These are phyloP conservation scores for Apodemia hepburni DNA, from an alignment of 2,888 invertebrate species.

Conservation along the genomic window DNA sequence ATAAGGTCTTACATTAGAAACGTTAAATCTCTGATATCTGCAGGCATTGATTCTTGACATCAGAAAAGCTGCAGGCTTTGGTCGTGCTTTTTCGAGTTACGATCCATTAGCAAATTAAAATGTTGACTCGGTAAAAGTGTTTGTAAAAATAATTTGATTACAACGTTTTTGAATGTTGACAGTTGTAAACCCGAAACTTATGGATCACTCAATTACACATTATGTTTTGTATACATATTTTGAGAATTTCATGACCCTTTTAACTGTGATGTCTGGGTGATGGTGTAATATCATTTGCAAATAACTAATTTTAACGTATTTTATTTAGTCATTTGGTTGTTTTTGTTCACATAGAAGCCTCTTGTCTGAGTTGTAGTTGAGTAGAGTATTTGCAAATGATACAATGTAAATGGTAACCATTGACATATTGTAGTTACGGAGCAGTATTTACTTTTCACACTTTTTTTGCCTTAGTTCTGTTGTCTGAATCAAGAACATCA, in stretches of 20 bases:
- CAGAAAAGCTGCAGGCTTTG: too few species aligned
- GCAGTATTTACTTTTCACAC: constrained; percentile 74
- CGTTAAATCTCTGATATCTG: too few species aligned
- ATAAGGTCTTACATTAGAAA: too few species aligned
- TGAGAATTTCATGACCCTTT: constrained; percentile 32
- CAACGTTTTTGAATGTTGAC: too few species aligned
- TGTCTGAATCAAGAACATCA: constrained; percentile 40
- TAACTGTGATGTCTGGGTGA: constrained; percentile 63
- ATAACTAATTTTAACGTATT: constrained; percentile 33
- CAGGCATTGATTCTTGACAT: too few species aligned
- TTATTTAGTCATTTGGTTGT: constrained; percentile 19
- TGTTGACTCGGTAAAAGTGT: too few species aligned
- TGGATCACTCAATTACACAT: too few species aligned
- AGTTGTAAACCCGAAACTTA: too few species aligned
- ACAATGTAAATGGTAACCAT: constrained; percentile 51
- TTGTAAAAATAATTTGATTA: too few species aligned
- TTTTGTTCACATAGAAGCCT: constrained; percentile 2
- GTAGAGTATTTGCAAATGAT: constrained; percentile 58
- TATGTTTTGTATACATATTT: constrained; percentile 21
- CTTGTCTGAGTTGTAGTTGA: constrained; percentile 8
- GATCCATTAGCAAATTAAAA: too few species aligned
- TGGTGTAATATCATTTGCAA: constrained; percentile 70
- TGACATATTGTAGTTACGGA: constrained; percentile 58
- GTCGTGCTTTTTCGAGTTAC: too few species aligned
- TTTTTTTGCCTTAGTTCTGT: constrained; percentile 44